These are phyloP conservation scores for western clawed frog (Xenopus tropicalis) DNA, from an alignment of 2,113 vertebrate species.

Conservation along the genomic window DNA sequence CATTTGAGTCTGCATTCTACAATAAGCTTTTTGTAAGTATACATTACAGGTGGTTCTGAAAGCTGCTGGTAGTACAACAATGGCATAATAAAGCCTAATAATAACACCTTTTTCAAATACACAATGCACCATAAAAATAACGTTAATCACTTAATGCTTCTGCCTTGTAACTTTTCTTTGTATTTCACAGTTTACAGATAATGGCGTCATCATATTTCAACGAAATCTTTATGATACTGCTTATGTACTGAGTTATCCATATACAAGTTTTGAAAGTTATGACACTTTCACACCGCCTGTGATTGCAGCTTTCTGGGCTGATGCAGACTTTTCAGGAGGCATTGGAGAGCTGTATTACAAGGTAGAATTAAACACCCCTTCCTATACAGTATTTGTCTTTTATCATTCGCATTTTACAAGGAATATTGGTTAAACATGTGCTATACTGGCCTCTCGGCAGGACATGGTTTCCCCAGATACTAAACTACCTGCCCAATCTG, in stretches of 20 bases:
- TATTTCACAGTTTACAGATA: conserved; percentile 24
- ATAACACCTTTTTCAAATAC: too few relatives aligned
- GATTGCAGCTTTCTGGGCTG: conserved; percentile 69
- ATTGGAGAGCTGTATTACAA: conserved; percentile 64
- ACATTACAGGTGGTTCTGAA: not conserved
- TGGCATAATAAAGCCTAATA: too few relatives aligned
- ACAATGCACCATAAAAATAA: too few relatives aligned
- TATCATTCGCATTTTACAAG: too few relatives aligned
- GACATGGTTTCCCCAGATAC: too few relatives aligned
- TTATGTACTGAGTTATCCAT: conserved; percentile 16
- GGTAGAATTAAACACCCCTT: conserved; percentile 46
- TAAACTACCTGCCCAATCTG: too few relatives aligned
- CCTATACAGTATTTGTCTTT: too few relatives aligned
- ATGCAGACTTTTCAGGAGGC: conserved; percentile 64
- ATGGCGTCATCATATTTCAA: conserved; percentile 18
- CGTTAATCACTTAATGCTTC: too few relatives aligned
- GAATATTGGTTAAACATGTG: too few relatives aligned
- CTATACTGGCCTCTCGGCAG: too few relatives aligned
- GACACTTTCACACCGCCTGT: conserved; percentile 44
- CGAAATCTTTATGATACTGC: conserved; percentile 11
- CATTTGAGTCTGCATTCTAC: conserved; percentile 38
- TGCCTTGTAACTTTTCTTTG: not conserved
- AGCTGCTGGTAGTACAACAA: too few relatives aligned
- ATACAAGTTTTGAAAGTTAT: conserved; percentile 7
- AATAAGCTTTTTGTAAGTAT: conserved; percentile 39